phyloP scores from a whole-genome alignment of 2,113 vertebrate genomes.

The Laterallus jamaicensis region DNA sequence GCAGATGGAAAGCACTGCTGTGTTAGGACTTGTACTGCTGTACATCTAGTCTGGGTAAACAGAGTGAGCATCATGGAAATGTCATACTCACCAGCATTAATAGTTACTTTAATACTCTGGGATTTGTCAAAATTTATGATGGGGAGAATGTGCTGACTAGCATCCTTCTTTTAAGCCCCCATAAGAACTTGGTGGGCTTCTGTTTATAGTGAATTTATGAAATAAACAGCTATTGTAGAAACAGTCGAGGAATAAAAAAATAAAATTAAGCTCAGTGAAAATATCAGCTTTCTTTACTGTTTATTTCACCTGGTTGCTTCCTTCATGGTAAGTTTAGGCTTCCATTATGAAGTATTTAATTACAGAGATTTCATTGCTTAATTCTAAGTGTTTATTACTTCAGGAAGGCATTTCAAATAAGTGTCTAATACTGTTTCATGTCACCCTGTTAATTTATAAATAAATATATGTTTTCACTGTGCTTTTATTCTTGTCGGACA shows the following conservation, averaged over 20 bases:
- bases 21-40: not conserved
- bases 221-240: not conserved
- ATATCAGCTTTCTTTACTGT: not conserved
- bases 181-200: not conserved
- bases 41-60: not conserved
- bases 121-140: not conserved
- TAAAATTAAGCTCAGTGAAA: not conserved
- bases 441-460: not conserved
- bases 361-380: not conserved
- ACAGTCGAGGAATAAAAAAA: not conserved
- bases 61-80: not conserved
- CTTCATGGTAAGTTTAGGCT: not conserved
- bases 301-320: not conserved
- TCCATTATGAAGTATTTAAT: not conserved
- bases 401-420: not conserved
- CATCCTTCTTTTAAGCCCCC: not conserved
- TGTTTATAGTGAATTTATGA: not conserved
- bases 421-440: not conserved
- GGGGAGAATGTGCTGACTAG: not conserved
- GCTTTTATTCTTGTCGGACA: not conserved
- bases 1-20: not conserved
- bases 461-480: not conserved
- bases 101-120: not conserved
- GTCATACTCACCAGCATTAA: not conserved
- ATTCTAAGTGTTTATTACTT: constrained; percentile 22